A percentile compares a stretch with the other conserved stretches of the same genome.
phyloP scores from a whole-genome alignment of 2,888 invertebrate genomes.

The Drosophila rubida region DNA sequence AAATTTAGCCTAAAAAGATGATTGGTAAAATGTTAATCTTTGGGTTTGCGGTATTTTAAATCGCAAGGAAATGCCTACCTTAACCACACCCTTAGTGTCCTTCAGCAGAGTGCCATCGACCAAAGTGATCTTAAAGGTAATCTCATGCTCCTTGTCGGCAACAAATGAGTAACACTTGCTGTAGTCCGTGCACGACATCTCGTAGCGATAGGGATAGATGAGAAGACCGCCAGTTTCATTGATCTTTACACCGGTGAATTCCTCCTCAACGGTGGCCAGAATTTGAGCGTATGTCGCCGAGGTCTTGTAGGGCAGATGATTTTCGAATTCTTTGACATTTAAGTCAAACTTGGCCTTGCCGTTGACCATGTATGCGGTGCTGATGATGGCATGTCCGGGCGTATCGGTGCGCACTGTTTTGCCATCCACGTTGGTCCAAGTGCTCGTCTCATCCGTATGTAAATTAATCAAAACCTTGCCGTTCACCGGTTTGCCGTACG shows the following conservation, averaged over 20 bases:
- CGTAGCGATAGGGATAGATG: constrained; percentile 91
- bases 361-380: constrained; percentile 75
- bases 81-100: constrained; percentile 87
- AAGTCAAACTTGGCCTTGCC: constrained; percentile 82
- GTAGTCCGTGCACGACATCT: constrained; percentile 88
- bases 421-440: constrained; percentile 37
- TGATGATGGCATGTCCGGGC: constrained; percentile 63
- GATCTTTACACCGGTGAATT: constrained; percentile 92
- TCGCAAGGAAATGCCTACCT: constrained; percentile 38
- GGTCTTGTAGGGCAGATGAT: constrained; percentile 54
- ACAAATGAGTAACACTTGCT: constrained; percentile 95
- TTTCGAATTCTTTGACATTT: constrained; percentile 74
- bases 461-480: constrained; percentile 94
- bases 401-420: constrained; percentile 22
- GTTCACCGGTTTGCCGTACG: constrained; percentile 91
- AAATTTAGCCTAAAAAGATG: constrained; percentile 55
- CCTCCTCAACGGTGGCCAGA: constrained; percentile 96
- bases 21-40: no score
- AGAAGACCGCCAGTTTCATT: constrained; percentile 91
- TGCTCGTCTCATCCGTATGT: constrained; percentile 87
- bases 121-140: constrained; percentile 90
- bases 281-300: constrained; percentile 84
- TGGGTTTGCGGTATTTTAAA: no score
- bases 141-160: constrained; percentile 93
- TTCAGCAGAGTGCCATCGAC: constrained; percentile 89